Conservation (phyloP, 92 coral and sea anemone genomes). For the Parazoanthus atlanticus region DNA sequence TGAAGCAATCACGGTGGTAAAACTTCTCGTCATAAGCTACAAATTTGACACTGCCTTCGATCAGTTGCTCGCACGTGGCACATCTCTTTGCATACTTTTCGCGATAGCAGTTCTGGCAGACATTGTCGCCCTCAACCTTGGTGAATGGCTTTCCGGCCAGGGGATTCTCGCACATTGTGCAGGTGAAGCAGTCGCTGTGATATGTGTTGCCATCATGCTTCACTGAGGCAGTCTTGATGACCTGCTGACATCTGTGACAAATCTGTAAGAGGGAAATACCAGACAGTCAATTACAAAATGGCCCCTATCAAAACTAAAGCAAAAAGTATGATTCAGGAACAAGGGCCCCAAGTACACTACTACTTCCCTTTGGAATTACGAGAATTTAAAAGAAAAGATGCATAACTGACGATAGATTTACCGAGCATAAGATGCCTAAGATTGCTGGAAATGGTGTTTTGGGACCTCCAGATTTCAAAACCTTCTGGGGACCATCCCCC, state of each 20-base stretch:
- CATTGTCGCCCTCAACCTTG: constrained; percentile 83
- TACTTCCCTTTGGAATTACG: too few species aligned
- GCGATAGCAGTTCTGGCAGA: constrained; percentile 94
- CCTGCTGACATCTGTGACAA: constrained; percentile 76
- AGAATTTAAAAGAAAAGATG: too few species aligned
- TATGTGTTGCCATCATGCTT: constrained; percentile 82
- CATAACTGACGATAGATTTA: too few species aligned
- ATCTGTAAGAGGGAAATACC: constrained; percentile 50
- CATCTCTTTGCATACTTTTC: constrained; percentile 87
- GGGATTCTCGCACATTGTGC: constrained; percentile 77
- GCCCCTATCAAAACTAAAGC: too few species aligned
- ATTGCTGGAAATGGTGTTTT: too few species aligned
- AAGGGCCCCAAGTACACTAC: too few species aligned
- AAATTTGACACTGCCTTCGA: constrained; percentile 97
- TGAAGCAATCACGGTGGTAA: constrained; percentile 95
- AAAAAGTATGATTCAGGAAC: too few species aligned
- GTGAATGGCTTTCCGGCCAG: constrained; percentile 98
- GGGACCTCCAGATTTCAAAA: too few species aligned
- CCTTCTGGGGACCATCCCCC: too few species aligned
- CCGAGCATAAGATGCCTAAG: too few species aligned
- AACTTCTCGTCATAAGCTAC: constrained; percentile 91
- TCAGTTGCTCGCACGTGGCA: constrained; percentile 76
- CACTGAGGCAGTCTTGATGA: constrained; percentile 86
- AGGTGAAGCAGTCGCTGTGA: constrained; percentile 88
- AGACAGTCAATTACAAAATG: not conserved